A percentile compares a stretch with the other conserved stretches of the same genome.
Evolutionary conservation across 2,888 invertebrate genomes (phyloP).

Genomic region (Philereme transversata): DNA sequence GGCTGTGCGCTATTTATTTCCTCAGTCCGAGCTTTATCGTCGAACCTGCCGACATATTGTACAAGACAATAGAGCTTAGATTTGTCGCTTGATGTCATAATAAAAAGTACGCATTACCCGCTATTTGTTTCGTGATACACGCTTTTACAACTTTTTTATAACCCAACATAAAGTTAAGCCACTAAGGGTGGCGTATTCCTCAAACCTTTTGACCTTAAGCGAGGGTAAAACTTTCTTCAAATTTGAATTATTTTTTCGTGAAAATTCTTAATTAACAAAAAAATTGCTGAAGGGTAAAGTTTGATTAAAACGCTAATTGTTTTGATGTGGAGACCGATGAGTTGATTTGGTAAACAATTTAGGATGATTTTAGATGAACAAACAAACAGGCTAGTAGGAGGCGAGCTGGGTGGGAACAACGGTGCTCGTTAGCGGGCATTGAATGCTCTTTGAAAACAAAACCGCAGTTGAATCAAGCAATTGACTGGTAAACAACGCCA

Average conservation of each 20-base stretch:
- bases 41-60: conserved; percentile 63
- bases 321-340: conserved; percentile 51
- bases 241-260: conserved; percentile 39
- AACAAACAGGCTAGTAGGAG: conserved; percentile 42
- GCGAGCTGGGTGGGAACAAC: conserved; percentile 42
- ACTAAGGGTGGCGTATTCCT: conserved; percentile 42
- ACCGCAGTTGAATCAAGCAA: conserved; percentile 55
- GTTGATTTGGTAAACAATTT: conserved; percentile 61
- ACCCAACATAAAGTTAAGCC: conserved; percentile 50
- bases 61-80: conserved; percentile 64
- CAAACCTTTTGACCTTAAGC: conserved; percentile 41
- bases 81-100: conserved; percentile 66
- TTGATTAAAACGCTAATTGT: conserved; percentile 59
- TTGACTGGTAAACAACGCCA: conserved; percentile 45
- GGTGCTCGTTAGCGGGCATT: conserved; percentile 58
- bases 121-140: conserved; percentile 62
- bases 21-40: conserved; percentile 69
- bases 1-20: conserved; percentile 79
- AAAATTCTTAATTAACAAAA: conserved; percentile 45
- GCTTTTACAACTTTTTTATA: conserved; percentile 56
- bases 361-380: conserved; percentile 44
- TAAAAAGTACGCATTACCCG: conserved; percentile 60
- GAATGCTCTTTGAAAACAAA: conserved; percentile 63
- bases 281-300: conserved; percentile 48
- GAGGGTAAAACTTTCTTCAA: conserved; percentile 27